These are phyloP conservation scores for Sebastiscus tertius DNA, from an alignment of 2,797 vertebrate species.

Conservation along the genomic window DNA sequence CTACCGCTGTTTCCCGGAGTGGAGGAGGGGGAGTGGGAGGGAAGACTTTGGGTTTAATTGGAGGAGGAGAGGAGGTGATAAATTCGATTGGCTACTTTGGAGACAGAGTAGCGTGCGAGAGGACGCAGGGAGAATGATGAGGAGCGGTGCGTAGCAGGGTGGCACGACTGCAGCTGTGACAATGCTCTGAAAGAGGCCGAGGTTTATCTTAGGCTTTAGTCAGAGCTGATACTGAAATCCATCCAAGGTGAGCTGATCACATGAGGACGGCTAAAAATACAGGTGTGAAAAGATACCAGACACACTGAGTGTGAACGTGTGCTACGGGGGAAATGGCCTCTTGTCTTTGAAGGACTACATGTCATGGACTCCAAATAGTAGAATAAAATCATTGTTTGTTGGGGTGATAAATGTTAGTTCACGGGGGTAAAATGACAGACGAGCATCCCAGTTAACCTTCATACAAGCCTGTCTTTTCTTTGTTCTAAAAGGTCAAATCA, in stretches of 20 bases:
- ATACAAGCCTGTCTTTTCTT: not conserved
- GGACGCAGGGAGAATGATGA: slow-evolving; percentile 25
- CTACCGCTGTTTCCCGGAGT: slow-evolving; percentile 27
- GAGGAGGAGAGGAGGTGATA: slow-evolving; percentile 18
- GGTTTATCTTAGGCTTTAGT: slow-evolving; percentile 44
- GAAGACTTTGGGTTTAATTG: slow-evolving; percentile 31
- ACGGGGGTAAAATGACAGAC: not conserved
- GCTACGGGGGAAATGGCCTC: slow-evolving; percentile 3
- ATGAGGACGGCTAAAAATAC: slow-evolving; percentile 48
- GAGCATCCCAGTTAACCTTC: not conserved
- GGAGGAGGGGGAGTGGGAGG: not conserved
- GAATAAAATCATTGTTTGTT: not conserved
- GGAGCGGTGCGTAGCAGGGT: slow-evolving; percentile 1
- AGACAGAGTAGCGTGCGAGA: slow-evolving; percentile 17
- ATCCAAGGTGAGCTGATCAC: slow-evolving; percentile 38
- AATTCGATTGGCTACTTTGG: slow-evolving; percentile 29
- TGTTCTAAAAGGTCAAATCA: not conserved
- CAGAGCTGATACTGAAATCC: slow-evolving; percentile 38
- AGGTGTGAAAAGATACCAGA: slow-evolving; percentile 40
- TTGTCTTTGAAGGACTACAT: not conserved
- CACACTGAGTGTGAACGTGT: not conserved
- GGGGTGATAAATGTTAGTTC: not conserved
- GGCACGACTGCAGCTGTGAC: slow-evolving; percentile 15
- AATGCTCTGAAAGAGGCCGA: not conserved
- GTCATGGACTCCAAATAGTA: not conserved